These are phyloP conservation scores for Hylaeus volcanicus DNA, from an alignment of 1,140 invertebrate genomes.

Conservation along the genomic window DNA sequence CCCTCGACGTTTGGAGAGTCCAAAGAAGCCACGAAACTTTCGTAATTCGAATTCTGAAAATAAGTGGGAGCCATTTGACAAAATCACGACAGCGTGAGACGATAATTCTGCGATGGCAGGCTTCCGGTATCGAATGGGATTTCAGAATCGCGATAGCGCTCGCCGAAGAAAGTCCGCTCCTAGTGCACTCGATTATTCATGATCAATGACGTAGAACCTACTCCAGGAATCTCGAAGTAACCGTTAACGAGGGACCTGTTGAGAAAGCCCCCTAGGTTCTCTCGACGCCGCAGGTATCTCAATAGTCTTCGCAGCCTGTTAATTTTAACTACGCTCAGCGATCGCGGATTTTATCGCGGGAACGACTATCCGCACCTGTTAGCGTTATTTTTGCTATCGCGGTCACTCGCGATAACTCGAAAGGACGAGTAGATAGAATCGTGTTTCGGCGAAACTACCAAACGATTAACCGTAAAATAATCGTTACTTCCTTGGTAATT, in stretches of 20 bases:
- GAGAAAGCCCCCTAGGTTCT: not conserved
- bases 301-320: not conserved
- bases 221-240: constrained; percentile 2
- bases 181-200: constrained; percentile 26
- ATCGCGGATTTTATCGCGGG: not conserved
- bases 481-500: no score
- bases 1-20: no score
- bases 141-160: not conserved
- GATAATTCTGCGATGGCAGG: not conserved
- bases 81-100: constrained; percentile 12
- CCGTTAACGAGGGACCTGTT: constrained; percentile 22
- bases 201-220: constrained; percentile 14
- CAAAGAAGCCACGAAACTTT: no score
- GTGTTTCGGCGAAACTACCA: no score
- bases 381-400: no score
- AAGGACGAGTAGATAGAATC: no score
- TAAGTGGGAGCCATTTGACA: not conserved
- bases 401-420: no score
- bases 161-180: not conserved
- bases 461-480: no score
- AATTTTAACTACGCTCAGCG: not conserved
- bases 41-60: no score
- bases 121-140: not conserved
- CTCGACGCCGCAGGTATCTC: not conserved
- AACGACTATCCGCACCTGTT: not conserved